phyloP scores from a whole-genome alignment of 2,888 invertebrate genomes.

The Diloba caeruleocephala region DNA sequence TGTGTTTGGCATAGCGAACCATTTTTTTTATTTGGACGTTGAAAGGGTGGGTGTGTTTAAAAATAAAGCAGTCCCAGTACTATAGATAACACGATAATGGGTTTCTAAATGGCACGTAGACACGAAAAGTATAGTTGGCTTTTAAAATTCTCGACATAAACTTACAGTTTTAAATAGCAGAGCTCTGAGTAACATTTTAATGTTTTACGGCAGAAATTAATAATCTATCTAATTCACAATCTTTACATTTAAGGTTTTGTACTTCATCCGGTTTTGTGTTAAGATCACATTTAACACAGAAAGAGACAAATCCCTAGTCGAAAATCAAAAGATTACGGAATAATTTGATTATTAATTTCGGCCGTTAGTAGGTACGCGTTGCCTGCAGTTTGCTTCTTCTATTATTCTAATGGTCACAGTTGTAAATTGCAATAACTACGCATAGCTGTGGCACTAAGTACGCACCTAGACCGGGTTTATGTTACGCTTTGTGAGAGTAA shows the following conservation, averaged over 20 bases:
- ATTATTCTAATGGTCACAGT: slow-evolving; percentile 49
- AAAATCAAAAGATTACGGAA: too few relatives aligned
- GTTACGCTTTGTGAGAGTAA: slow-evolving; percentile 73
- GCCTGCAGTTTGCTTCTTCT: slow-evolving; percentile 47
- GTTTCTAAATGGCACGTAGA: slow-evolving; percentile 57
- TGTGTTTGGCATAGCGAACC: slow-evolving; percentile 29
- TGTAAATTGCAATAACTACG: slow-evolving; percentile 67
- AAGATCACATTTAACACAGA: too few relatives aligned
- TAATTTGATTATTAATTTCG: too few relatives aligned
- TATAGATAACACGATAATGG: slow-evolving; percentile 60
- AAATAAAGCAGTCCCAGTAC: slow-evolving; percentile 51
- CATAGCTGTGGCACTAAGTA: slow-evolving; percentile 65
- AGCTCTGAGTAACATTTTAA: slow-evolving; percentile 32
- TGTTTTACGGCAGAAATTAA: too few relatives aligned
- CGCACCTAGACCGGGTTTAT: slow-evolving; percentile 69
- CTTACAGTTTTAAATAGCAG: slow-evolving; percentile 22
- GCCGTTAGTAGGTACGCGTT: slow-evolving; percentile 26
- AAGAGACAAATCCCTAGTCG: too few relatives aligned
- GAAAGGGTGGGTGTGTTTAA: slow-evolving; percentile 45
- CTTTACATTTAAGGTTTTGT: too few relatives aligned
- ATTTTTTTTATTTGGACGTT: slow-evolving; percentile 37
- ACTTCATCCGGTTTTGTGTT: too few relatives aligned
- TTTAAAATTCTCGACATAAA: slow-evolving; percentile 46
- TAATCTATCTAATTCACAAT: too few relatives aligned
- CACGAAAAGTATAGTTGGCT: slow-evolving; percentile 53